Base-by-base conservation (phyloP, 2,113 vertebrate genomes). In the Sus scrofa region DNA sequence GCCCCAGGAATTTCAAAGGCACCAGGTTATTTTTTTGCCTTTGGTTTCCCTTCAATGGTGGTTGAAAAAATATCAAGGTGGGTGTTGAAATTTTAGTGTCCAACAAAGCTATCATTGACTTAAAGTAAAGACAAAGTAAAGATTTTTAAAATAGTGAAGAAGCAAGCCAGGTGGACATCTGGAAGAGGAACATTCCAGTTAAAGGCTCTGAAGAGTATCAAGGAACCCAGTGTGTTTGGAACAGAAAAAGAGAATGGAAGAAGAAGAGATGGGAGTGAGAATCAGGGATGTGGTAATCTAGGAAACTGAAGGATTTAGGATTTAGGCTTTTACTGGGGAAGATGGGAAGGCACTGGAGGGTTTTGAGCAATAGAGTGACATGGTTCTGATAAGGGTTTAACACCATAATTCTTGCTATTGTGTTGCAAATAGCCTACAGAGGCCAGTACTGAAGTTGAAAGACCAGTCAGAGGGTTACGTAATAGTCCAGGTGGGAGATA, bases 1-100 rank as follows among this genome's bases (percentile, higher is more conserved):
- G 83, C 30, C 52, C 44, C 67, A 65, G 32, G 58, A 95, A 73
- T 96, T 88, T 62, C 97, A 97, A 83, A 39, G 94, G 34, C 78
- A 32, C 24, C 65, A n/a, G 75, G 73, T 90, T 56, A 75, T 96
- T 98, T 96, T 98, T 97, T 81, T 18, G 96, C 54, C 27, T 11
- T 50, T 92, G 26, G 58, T 95, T 91, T 97, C 63, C 94, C 52
- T 82, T 91, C 91, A 70, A 73, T 93, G 94, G 79, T 97, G 97
- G 94, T 92, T 93, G 94, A 92, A 54, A 56, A 34, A 24, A 13
- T 63, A 63, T 63, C 62, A 7, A 82, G 39, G 22, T 73, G 20
- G 24, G 3, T 34, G 11, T 8, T 92, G 44, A 58, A 77, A 71
- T 71, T 77, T 75, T 83, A 86, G 26, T 27, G 11, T 39, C 8